A percentile compares a stretch with the other conserved stretches of the same genome.
Conservation (phyloP, 2,888 invertebrate genomes). For the Lymantria monacha region DNA sequence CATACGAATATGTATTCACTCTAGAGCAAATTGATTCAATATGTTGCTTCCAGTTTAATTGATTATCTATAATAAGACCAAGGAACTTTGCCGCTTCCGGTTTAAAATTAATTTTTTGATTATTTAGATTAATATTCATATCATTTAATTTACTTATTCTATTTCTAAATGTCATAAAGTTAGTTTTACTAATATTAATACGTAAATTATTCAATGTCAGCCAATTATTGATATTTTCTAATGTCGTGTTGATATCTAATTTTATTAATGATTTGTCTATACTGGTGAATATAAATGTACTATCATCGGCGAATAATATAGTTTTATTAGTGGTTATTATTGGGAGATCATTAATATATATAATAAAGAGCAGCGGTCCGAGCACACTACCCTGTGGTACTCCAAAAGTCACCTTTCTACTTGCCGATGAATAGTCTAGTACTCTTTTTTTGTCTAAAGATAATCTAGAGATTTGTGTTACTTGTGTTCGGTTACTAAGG, state of each 20-base stretch:
- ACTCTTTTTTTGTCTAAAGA: background rate
- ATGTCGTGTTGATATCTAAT: background rate
- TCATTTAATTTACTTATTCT: background rate
- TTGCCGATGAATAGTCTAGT: background rate
- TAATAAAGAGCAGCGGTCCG: constrained; percentile 4
- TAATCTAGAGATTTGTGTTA: background rate
- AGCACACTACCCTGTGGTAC: constrained; percentile 7
- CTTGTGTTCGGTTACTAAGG: background rate
- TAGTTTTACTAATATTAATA: background rate
- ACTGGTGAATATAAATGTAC: background rate
- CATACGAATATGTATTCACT: background rate
- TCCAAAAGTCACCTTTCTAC: background rate
- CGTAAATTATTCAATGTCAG: background rate
- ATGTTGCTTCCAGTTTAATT: background rate
- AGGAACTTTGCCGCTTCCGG: background rate
- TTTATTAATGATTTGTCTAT: background rate
- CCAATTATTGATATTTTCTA: background rate
- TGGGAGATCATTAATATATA: constrained; percentile 5
- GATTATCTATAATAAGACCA: background rate
- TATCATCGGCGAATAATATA: constrained; percentile 4
- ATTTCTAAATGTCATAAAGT: background rate
- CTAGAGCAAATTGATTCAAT: background rate
- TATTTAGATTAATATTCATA: background rate
- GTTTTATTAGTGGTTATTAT: background rate
- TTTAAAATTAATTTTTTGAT: background rate